phyloP scores from a whole-genome alignment of 2,797 vertebrate species.

The Myiothlypis chrysogaster region DNA sequence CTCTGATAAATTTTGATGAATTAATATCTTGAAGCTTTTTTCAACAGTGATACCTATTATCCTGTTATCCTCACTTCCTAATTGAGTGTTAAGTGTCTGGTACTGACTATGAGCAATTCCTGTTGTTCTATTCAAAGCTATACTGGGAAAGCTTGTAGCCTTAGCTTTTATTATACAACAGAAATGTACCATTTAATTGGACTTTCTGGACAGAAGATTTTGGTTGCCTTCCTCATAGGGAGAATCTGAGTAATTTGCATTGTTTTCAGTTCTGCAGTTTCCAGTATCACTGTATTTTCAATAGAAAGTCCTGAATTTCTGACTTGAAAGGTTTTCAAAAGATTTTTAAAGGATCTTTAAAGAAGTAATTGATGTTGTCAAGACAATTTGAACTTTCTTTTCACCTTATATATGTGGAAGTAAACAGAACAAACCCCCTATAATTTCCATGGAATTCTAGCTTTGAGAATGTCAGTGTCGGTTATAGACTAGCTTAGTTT shows the following conservation, averaged over 20 bases:
- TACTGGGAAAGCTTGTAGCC: neutral
- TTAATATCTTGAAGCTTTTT: neutral
- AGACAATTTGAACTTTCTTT: neutral
- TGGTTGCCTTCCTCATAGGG: neutral
- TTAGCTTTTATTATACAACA: neutral
- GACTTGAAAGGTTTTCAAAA: neutral
- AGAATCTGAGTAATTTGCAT: neutral
- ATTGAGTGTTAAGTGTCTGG: neutral
- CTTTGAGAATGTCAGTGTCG: neutral
- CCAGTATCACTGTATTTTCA: rapidly evolving
- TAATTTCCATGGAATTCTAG: neutral
- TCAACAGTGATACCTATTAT: neutral
- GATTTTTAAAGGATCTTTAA: neutral
- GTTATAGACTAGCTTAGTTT: neutral
- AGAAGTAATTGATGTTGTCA: neutral
- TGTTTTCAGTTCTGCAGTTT: neutral
- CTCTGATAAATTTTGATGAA: neutral
- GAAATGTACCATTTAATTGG: neutral
- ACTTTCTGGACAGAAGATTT: neutral
- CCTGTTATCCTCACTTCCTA: neutral
- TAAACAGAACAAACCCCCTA: neutral
- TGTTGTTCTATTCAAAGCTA: neutral
- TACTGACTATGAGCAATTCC: neutral
- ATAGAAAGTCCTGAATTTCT: neutral
- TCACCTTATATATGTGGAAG: neutral